These are phyloP conservation scores for Scrobipalpa costella DNA, from an alignment of 2,888 invertebrate genomes.

Conservation along the genomic window DNA sequence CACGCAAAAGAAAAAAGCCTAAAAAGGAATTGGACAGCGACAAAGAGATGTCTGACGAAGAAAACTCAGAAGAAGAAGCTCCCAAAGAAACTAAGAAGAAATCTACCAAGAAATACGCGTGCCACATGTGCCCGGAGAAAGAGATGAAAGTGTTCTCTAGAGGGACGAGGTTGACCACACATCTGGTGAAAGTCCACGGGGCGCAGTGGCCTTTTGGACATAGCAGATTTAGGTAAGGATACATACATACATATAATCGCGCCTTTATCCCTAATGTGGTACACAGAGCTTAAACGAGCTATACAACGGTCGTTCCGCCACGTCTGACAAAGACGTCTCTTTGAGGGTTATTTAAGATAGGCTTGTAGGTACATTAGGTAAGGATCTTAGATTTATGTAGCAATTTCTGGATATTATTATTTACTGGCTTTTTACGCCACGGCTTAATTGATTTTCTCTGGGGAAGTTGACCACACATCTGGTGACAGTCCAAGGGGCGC, in stretches of 20 bases:
- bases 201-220: slow-evolving; percentile 89
- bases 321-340: too few relatives aligned
- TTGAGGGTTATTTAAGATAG: too few relatives aligned
- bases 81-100: slow-evolving; percentile 51
- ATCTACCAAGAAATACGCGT: slow-evolving; percentile 71
- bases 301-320: too few relatives aligned
- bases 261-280: too few relatives aligned
- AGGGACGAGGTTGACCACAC: slow-evolving; percentile 85
- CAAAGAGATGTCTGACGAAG: slow-evolving; percentile 45
- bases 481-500: slow-evolving; percentile 85
- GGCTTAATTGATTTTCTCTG: too few relatives aligned
- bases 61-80: slow-evolving; percentile 45
- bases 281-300: too few relatives aligned
- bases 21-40: slow-evolving; percentile 35
- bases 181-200: slow-evolving; percentile 86
- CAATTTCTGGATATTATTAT: too few relatives aligned
- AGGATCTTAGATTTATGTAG: too few relatives aligned
- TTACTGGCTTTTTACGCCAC: too few relatives aligned
- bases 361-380: too few relatives aligned
- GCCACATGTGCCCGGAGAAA: slow-evolving; percentile 87
- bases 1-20: slow-evolving; percentile 44
- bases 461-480: slow-evolving; percentile 86
- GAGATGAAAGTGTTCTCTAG: slow-evolving; percentile 78
- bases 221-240: slow-evolving; percentile 84
- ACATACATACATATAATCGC: too few relatives aligned